Conservation (phyloP, 2,113 vertebrate species). For the Xenopus laevis region DNA sequence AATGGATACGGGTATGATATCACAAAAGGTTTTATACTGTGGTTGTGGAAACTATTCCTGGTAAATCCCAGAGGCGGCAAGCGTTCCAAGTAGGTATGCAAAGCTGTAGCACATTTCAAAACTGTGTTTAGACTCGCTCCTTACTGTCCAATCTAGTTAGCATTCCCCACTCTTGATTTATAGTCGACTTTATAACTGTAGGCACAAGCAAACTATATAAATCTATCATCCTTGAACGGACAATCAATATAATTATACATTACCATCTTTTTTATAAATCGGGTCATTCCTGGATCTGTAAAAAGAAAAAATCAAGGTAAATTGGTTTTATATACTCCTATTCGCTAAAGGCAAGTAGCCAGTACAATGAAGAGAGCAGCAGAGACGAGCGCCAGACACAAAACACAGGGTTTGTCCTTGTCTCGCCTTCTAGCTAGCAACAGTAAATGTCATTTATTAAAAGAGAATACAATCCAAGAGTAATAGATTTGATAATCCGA, state of each 20-base stretch:
- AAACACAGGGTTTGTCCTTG: too few species aligned
- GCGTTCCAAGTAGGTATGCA: constrained; percentile 35
- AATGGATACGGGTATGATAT: constrained; percentile 11
- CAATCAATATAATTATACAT: background rate
- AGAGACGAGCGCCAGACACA: background rate
- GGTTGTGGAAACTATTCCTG: constrained; percentile 39
- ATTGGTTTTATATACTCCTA: background rate
- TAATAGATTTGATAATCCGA: background rate
- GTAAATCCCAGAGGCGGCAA: constrained; percentile 26
- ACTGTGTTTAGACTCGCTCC: constrained; percentile 10
- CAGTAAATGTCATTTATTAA: background rate
- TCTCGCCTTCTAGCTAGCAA: background rate
- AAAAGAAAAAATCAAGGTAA: background rate
- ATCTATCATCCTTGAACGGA: background rate
- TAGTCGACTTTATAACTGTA: background rate
- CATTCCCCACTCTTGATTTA: constrained; percentile 2
- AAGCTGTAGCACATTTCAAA: constrained; percentile 31
- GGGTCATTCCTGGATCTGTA: background rate
- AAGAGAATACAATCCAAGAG: background rate
- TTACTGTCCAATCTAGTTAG: constrained; percentile 20
- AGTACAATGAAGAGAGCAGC: background rate
- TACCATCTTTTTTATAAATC: too few species aligned
- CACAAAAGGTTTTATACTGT: constrained; percentile 23
- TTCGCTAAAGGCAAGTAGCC: background rate
- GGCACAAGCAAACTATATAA: background rate